A percentile compares a stretch with the other conserved stretches of the same genome.
These are phyloP conservation scores for Brenthis hecate DNA, from an alignment of 2,888 invertebrate species.

Conservation along the genomic window DNA sequence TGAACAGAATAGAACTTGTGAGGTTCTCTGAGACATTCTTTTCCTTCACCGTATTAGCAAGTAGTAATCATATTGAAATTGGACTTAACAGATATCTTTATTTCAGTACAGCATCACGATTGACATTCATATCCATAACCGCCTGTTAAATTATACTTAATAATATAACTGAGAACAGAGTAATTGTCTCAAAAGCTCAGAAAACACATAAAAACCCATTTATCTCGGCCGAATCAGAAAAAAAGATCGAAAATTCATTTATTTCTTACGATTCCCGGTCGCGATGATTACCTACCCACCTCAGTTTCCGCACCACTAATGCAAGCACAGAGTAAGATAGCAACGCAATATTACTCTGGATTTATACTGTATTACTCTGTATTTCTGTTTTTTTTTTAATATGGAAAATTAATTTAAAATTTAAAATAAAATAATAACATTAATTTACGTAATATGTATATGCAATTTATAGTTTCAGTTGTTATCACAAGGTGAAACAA, in stretches of 20 bases:
- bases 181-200: constrained; percentile 55
- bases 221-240: constrained; percentile 50
- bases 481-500: too few species aligned
- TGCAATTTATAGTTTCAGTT: too few species aligned
- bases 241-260: constrained; percentile 65
- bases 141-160: constrained; percentile 55
- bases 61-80: too few species aligned
- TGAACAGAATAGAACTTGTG: too few species aligned
- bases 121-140: constrained; percentile 51
- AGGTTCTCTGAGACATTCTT: too few species aligned
- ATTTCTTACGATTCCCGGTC: constrained; percentile 71
- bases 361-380: too few species aligned
- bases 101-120: constrained; percentile 38
- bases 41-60: too few species aligned
- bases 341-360: not conserved
- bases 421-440: too few species aligned
- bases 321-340: constrained; percentile 30
- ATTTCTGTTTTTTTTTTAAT: too few species aligned
- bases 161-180: constrained; percentile 48
- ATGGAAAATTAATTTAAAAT: too few species aligned
- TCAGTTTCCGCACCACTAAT: constrained; percentile 60
- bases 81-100: too few species aligned
- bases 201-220: constrained; percentile 73
- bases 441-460: too few species aligned
- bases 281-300: constrained; percentile 60